Conservation (phyloP, 92 coral and sea anemone genomes). For the Zoanthus gigantus region DNA sequence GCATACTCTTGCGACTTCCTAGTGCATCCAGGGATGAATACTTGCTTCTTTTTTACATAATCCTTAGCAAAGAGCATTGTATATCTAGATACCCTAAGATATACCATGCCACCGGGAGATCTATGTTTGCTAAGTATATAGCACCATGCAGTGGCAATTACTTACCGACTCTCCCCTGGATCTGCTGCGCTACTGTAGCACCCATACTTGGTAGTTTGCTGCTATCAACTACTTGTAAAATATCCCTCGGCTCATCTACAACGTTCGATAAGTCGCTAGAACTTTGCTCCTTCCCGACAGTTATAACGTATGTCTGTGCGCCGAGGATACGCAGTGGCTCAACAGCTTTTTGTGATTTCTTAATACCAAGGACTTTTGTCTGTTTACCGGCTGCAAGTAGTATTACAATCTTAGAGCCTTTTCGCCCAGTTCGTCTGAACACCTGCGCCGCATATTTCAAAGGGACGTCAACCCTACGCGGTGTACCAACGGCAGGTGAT, state of each 20-base stretch:
- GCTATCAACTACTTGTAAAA: slow-evolving; percentile 34
- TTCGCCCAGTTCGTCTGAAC: slow-evolving; percentile 44
- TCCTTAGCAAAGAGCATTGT: too few relatives aligned
- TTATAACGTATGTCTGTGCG: slow-evolving; percentile 60
- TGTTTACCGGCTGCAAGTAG: slow-evolving; percentile 62
- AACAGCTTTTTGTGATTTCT: slow-evolving; percentile 35
- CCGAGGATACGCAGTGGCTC: slow-evolving; percentile 58
- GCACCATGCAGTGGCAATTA: not conserved
- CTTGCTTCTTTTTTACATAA: too few relatives aligned
- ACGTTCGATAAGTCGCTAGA: slow-evolving; percentile 26
- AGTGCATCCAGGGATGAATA: too few relatives aligned
- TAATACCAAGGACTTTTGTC: slow-evolving; percentile 29
- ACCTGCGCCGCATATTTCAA: slow-evolving; percentile 32
- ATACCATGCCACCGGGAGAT: too few relatives aligned
- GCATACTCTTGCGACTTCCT: too few relatives aligned
- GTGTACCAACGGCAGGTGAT: slow-evolving; percentile 23
- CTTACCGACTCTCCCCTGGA: slow-evolving; percentile 32
- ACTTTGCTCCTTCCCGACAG: slow-evolving; percentile 52
- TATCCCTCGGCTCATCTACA: slow-evolving; percentile 40
- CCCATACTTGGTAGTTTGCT: slow-evolving; percentile 19
- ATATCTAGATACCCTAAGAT: too few relatives aligned
- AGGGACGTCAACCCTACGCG: slow-evolving; percentile 33
- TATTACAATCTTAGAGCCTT: slow-evolving; percentile 64
- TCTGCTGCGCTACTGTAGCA: slow-evolving; percentile 5
- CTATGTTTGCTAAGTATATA: too few relatives aligned